Evolutionary conservation across 2,888 invertebrate genomes (phyloP).

Genomic region (Callosobruchus maculatus): DNA sequence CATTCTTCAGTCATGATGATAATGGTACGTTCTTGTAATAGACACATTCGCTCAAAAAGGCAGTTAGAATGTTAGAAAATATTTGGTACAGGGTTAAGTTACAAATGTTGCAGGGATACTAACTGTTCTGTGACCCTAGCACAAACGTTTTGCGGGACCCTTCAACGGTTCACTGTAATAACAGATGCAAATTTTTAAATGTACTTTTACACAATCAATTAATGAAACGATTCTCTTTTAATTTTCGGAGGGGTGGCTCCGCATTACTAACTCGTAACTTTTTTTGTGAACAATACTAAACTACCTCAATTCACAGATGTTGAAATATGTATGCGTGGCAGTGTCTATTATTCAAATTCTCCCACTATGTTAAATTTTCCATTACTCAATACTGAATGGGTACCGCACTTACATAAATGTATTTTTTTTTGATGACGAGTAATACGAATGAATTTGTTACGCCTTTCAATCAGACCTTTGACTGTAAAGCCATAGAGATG

Average conservation of each 20-base stretch:
- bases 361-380: background rate
- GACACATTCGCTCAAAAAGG: no score
- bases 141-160: no score
- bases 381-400: background rate
- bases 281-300: background rate
- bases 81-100: no score
- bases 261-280: background rate
- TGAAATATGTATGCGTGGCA: no score
- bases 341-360: background rate
- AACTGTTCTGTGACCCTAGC: no score
- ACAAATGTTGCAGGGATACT: no score
- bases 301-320: background rate
- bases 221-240: background rate
- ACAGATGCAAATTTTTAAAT: background rate
- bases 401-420: background rate
- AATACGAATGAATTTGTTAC: background rate
- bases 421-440: background rate
- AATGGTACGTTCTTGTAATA: no score
- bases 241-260: background rate
- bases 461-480: background rate
- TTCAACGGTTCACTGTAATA: background rate
- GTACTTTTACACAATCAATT: background rate
- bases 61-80: no score
- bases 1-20: no score
- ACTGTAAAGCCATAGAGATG: background rate